Evolutionary conservation across 2,888 invertebrate genomes (phyloP).

Genomic region (Xanthia togata): DNA sequence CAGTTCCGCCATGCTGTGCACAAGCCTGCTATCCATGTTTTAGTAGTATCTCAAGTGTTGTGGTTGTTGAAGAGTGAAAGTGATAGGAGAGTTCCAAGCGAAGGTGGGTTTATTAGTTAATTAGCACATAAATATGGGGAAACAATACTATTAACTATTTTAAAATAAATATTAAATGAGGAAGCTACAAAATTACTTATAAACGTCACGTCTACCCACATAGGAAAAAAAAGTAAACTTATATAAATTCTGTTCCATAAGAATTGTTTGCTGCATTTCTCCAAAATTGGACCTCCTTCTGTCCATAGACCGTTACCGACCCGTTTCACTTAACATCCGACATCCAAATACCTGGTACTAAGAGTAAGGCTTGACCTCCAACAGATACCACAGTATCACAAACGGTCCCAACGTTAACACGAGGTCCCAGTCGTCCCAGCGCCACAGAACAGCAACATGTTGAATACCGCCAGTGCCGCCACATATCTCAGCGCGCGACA

Average conservation of each 20-base stretch:
- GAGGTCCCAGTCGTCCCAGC: slow-evolving; percentile 39
- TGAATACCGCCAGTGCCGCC: slow-evolving; percentile 42
- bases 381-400: slow-evolving; percentile 37
- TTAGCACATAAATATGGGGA: too few species aligned
- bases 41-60: too few species aligned
- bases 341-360: slow-evolving; percentile 9
- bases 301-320: slow-evolving; percentile 37
- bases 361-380: slow-evolving; percentile 30
- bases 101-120: too few species aligned
- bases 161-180: too few species aligned
- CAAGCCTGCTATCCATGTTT: too few species aligned
- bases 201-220: too few species aligned
- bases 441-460: slow-evolving; percentile 56
- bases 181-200: too few species aligned
- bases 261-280: not conserved
- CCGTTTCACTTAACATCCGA: slow-evolving; percentile 9
- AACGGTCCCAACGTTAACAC: slow-evolving; percentile 58
- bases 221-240: too few species aligned
- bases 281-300: slow-evolving; percentile 4
- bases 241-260: not conserved
- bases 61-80: too few species aligned
- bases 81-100: too few species aligned
- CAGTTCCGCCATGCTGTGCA: too few species aligned
- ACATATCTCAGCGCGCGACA: slow-evolving; percentile 64
- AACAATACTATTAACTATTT: too few species aligned